Evolutionary conservation across 2,113 vertebrate species (phyloP).

Genomic region (Terrapene triunguis): DNA sequence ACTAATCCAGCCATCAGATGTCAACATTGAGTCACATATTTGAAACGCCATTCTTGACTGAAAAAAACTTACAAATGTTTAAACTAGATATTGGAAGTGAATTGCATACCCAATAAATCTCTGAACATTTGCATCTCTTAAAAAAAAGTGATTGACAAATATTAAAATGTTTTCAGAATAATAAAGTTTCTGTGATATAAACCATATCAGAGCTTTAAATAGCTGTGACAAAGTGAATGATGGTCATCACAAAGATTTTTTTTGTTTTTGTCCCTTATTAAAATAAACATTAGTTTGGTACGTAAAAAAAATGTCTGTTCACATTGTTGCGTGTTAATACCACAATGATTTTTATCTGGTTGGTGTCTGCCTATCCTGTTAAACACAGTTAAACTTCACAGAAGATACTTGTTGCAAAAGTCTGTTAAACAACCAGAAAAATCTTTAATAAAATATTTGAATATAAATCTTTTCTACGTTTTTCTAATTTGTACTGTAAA

Average conservation of each 20-base stretch:
- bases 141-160: conserved; percentile 48
- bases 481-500: conserved; percentile 75
- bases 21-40: background rate
- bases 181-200: conserved; percentile 42
- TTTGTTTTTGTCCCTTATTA: conserved; percentile 8
- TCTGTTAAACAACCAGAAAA: conserved; percentile 74
- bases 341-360: background rate
- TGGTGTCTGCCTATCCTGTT: conserved; percentile 61
- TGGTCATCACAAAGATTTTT: background rate
- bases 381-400: conserved; percentile 82
- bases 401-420: conserved; percentile 81
- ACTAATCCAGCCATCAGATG: conserved; percentile 23
- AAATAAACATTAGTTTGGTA: background rate
- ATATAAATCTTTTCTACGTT: conserved; percentile 86
- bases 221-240: background rate
- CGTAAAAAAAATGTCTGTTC: conserved; percentile 10
- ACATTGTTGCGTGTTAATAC: background rate
- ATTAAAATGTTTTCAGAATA: conserved; percentile 40
- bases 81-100: conserved; percentile 25
- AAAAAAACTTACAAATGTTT: conserved; percentile 43
- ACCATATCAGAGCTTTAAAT: conserved; percentile 33
- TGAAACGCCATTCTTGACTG: conserved; percentile 36
- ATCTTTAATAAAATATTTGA: conserved; percentile 84
- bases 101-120: conserved; percentile 50
- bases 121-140: conserved; percentile 54